Evolutionary conservation across 2,888 invertebrate species (phyloP).

Genomic region (Caenorhabditis macrosperma): DNA sequence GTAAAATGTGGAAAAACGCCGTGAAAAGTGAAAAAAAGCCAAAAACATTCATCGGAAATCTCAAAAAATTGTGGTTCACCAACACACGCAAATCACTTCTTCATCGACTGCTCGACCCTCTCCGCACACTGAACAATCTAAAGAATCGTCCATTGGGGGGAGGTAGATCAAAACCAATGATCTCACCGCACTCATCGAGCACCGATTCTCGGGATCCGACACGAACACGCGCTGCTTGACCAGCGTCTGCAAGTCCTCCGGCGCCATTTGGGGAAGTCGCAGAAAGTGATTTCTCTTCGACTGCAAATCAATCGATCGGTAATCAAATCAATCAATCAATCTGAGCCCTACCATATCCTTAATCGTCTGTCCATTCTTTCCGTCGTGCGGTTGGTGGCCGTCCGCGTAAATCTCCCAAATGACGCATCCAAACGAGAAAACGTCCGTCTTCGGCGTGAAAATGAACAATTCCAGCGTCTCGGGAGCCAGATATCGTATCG

Average conservation of each 20-base stretch:
- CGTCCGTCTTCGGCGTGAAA: constrained; percentile 50
- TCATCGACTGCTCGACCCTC: constrained; percentile 12
- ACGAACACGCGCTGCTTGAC: constrained; percentile 45
- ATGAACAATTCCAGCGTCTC: constrained; percentile 40
- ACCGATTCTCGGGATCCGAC: constrained; percentile 53
- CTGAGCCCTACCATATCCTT: constrained; percentile 5
- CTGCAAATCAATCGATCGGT: background rate
- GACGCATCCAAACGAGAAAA: constrained; percentile 51
- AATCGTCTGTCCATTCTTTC: constrained; percentile 44
- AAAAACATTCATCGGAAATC: too few species aligned
- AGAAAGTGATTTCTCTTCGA: constrained; percentile 38
- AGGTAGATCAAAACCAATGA: too few species aligned
- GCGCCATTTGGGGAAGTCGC: constrained; percentile 21
- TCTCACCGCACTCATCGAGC: constrained; percentile 39
- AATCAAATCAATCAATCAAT: background rate
- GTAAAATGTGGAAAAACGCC: too few species aligned
- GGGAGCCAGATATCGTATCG: constrained; percentile 42
- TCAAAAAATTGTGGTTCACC: too few species aligned
- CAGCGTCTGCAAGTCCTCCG: constrained; percentile 24
- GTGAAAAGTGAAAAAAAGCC: too few species aligned
- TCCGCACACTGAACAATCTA: constrained; percentile 26
- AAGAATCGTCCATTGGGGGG: too few species aligned
- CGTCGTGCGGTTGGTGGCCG: constrained; percentile 51
- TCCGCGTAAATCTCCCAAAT: constrained; percentile 58
- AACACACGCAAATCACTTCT: background rate